Evolutionary conservation across 2,797 vertebrate species (phyloP), one percentile per base, ranked within the genome.

Genomic region (Coracias cyanogaster): DNA sequence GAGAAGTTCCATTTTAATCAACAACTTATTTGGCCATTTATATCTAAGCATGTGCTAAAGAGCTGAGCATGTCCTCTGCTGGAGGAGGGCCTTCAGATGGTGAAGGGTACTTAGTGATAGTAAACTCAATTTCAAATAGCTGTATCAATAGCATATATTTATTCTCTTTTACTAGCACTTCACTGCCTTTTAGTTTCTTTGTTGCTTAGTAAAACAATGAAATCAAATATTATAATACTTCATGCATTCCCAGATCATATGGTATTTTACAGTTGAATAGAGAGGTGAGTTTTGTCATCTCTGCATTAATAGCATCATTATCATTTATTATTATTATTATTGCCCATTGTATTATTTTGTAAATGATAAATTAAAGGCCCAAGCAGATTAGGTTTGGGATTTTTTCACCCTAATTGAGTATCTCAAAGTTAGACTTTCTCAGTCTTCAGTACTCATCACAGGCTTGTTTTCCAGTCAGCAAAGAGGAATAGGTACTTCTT

Each of bases 141-240:
- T 1, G 0, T 17, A 49, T 46, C 48, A 73, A 60, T 57, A 92
- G 39, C 48, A 89, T 2, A 0, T 26, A 15, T 57, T 94, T 62
- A 24, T 62, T 69, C 25, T 69, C 11, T 52, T 89, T 79, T 67
- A 57, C 13, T 80, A 58, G 46, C 31, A 80, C 31, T 87, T 60
- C 11, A 11, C 31, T 71, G 52, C 61, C 26, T 84, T 87, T 82
- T 51, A 26, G 4, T 37, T 94, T 92, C 70, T 76, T 70, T 49
- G 48, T 70, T 73, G 48, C 83, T 90, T 64, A 92, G 31, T 74
- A 90, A 85, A 93, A 71, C 41, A 89, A 41, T 77, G 61, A 94
- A 74, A 80, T 66, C 0, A 12, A 70, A 41, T 87, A 64, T 37
- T 74, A 22, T 20, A 90, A 28, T 76, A 49, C 2, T 92, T 80